These are phyloP conservation scores for Napeogenes inachia DNA, from an alignment of 2,888 invertebrate species.

Conservation along the genomic window DNA sequence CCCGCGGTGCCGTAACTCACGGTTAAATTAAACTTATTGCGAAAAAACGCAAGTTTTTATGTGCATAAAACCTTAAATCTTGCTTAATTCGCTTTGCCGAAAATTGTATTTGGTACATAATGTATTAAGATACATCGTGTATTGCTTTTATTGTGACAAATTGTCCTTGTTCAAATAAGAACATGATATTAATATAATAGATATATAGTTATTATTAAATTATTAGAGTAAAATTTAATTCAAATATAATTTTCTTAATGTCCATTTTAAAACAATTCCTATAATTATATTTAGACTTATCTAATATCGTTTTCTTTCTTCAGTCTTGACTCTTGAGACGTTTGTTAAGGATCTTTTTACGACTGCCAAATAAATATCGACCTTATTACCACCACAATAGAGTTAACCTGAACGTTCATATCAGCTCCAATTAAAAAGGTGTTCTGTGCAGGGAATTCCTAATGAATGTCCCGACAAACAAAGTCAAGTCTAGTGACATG, in stretches of 20 bases:
- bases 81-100: constrained; percentile 21
- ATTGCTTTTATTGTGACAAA: no score
- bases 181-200: no score
- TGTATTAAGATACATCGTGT: no score
- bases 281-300: constrained; percentile 32
- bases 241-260: no score
- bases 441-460: constrained; percentile 37
- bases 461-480: constrained; percentile 43
- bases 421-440: constrained; percentile 42
- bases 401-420: constrained; percentile 25
- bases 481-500: constrained; percentile 39
- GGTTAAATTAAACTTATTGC: constrained; percentile 66
- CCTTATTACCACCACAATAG: constrained; percentile 30
- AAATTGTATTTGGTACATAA: constrained; percentile 9
- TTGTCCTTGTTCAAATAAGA: no score
- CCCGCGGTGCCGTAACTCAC: constrained; percentile 51
- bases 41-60: constrained; percentile 42
- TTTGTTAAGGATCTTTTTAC: constrained; percentile 51
- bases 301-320: constrained; percentile 49
- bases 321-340: constrained; percentile 42
- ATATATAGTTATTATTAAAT: no score
- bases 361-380: constrained; percentile 31
- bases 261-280: constrained; percentile 45
- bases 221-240: no score
- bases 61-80: constrained; percentile 51